Evolutionary conservation across 2,797 vertebrate genomes (phyloP).

Genomic region (Brachymystax lenok): DNA sequence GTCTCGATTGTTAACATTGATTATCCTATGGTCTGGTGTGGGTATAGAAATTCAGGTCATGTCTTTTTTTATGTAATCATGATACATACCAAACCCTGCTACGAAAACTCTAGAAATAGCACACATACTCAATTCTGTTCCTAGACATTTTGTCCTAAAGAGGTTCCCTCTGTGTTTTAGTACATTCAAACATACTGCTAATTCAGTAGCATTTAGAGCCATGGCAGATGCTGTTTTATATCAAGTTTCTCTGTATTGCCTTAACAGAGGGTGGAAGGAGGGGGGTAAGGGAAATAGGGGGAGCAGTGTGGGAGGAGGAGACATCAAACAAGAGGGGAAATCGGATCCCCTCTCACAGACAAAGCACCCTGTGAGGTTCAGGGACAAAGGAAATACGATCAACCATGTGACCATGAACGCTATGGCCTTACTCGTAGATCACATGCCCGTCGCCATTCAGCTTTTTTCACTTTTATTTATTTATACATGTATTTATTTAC

Average conservation of each 20-base stretch:
- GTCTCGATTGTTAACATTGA: slow-evolving; percentile 63
- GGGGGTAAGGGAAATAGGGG: slow-evolving; percentile 25
- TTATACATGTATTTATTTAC: not conserved
- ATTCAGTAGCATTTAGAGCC: slow-evolving; percentile 30
- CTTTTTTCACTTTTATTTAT: slow-evolving; percentile 65
- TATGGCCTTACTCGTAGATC: slow-evolving; percentile 17
- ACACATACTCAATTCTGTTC: not conserved
- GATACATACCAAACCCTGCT: slow-evolving; percentile 44
- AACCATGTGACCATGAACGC: slow-evolving; percentile 62
- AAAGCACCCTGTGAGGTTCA: slow-evolving; percentile 54
- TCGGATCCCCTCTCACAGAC: slow-evolving; percentile 57
- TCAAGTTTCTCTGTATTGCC: slow-evolving; percentile 45
- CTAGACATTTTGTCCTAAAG: not conserved
- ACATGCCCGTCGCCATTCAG: slow-evolving; percentile 69
- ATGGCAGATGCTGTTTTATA: slow-evolving; percentile 46
- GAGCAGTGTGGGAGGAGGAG: slow-evolving; percentile 63
- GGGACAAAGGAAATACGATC: slow-evolving; percentile 71
- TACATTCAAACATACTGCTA: slow-evolving; percentile 22
- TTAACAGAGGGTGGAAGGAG: not conserved
- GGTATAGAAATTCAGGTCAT: slow-evolving; percentile 71
- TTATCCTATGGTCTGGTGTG: slow-evolving; percentile 49
- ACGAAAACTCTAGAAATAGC: not conserved
- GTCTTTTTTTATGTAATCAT: slow-evolving; percentile 65
- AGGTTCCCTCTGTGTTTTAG: not conserved
- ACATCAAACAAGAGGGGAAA: slow-evolving; percentile 70